Evolutionary conservation across 2,888 invertebrate species (phyloP), one percentile per base, ranked within the genome.

Genomic region (Germaria angustata): DNA sequence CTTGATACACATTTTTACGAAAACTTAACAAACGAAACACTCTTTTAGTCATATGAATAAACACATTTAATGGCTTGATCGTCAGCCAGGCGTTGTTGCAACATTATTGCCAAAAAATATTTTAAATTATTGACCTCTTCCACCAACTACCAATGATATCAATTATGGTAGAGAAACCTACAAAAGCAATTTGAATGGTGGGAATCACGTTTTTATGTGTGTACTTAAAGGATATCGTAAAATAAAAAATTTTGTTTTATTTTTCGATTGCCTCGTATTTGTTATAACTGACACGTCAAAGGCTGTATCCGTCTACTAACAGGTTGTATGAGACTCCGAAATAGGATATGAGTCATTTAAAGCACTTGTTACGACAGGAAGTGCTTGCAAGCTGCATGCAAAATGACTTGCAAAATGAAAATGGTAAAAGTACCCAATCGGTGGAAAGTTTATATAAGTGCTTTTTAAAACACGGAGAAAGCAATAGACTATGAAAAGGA

Each of bases 321-420:
- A 9, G 22, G 17, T 69, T 59, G 53, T 36, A 17, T 39, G 22
- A 44, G 53, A 6, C 41, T 24, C 1, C 28, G n/a, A 39, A 72
- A 68, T 20, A 78, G 81, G 78, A 78, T 78, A 65, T 69, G 63
- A 81, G 55, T 69, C 69, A 55, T 81, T 78, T 72, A 81, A 78
- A 78, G 75, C 78, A 81, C 81, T 81, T 81, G 81, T 78, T 81
- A 81, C 73, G 75, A 75, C 68, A 68, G 81, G 78, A 81, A 63
- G 51, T 81, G 61, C 63, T 69, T 63, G 71, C 65, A 71, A 55
- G 53, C 57, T 46, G 71, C 63, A 78, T 65, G 71, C 61, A 7
- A 73, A 22, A 24, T 41, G 41, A 53, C 11, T 34, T 53, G 39
- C 57, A 34, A 34, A 24, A 68, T 53, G 20, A 13, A 34, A 55